Base-by-base conservation (phyloP, 2,888 invertebrate genomes). In the Cabera pusaria region DNA sequence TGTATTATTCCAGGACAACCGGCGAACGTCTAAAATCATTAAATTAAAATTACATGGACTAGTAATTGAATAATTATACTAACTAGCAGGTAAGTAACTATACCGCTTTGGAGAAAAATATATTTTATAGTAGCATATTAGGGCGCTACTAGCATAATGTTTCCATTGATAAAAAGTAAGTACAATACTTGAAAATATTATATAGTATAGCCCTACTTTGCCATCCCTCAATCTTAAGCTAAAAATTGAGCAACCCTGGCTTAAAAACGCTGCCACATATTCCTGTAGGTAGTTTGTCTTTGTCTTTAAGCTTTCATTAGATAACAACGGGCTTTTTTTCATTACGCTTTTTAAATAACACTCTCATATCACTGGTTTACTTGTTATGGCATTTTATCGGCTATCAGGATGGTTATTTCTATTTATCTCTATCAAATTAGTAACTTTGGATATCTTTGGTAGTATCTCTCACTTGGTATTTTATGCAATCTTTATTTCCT, bases 41-140 rank as follows among this genome's bases (percentile, higher is more conserved):
- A 82, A 67, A 76, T 81, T 85, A 85, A 79, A 71, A 81, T 84
- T 86, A 88, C 68, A 79, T 81, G 82, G 88, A 88, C 88, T 88
- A 88, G 88, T 83, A 83, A 84, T 85, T 85, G 79, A 35, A 42
- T 42, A 85, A 86, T 87, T 86, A 88, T 77, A 66, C 86, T 88
- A 88, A 76, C 84, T 88, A 87, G 73, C 86, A 86, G 87, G 87
- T 88, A 88, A 84, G 40, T 40, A 40, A 84, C 83, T 83, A 80
- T 77, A 87, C 88, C 88, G 87, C 86, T 76, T 79, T 76, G 85
- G 86, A 87, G 85, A 83, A 72, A 63, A 61, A 55, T 56, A 55
- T 61, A 63, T 55, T 21, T 24, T 17, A 23, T 55, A 52, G 54
- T 68, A 69, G 67, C 59, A 66, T 66, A 68, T 69, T 53, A 80